phyloP scores from a whole-genome alignment of 64 coral and sea anemone species.

The Actinia equina region DNA sequence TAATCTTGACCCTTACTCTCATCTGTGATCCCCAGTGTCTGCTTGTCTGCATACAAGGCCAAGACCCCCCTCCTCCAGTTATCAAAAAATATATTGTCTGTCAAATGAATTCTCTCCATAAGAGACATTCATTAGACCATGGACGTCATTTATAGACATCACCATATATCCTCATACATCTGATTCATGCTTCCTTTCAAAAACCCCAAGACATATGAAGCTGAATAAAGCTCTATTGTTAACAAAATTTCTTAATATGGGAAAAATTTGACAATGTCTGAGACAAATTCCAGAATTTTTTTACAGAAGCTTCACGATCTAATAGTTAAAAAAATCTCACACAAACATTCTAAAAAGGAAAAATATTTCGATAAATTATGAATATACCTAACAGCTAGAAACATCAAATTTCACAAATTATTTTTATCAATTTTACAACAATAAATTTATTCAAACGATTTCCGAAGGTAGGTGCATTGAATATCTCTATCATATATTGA shows the following conservation, averaged over 20 bases:
- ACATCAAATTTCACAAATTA: no score
- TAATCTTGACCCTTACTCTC: no score
- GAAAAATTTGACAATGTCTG: not conserved
- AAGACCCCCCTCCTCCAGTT: no score
- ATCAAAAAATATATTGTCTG: no score
- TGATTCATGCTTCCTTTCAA: not conserved
- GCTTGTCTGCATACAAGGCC: no score
- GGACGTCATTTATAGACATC: not conserved
- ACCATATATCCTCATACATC: not conserved
- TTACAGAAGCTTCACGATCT: no score
- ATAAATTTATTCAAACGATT: no score
- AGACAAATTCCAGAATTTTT: not conserved
- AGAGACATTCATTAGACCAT: not conserved
- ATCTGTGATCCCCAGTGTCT: no score
- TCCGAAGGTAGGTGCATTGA: not conserved
- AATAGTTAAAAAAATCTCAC: not conserved
- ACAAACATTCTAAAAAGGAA: not conserved
- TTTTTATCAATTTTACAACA: no score
- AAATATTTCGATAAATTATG: not conserved
- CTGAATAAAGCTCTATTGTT: not conserved
- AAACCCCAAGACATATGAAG: not conserved
- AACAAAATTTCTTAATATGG: not conserved
- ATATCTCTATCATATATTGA: not conserved
- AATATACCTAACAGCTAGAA: no score
- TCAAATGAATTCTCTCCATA: no score